Evolutionary conservation across 2,797 vertebrate species (phyloP).

Genomic region (Salarias fasciatus): DNA sequence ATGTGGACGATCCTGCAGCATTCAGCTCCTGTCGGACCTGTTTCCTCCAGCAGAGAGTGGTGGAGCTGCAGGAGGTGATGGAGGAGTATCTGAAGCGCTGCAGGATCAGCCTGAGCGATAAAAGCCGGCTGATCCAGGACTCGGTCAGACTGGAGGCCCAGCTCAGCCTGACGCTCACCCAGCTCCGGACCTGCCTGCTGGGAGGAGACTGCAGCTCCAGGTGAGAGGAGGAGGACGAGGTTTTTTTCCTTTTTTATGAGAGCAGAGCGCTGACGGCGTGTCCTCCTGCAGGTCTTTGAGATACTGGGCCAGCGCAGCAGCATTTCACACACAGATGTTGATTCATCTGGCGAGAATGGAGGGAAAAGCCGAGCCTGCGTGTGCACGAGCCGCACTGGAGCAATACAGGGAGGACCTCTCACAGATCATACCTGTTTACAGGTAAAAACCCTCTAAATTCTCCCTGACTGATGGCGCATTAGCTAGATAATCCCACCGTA

Average conservation of each 20-base stretch:
- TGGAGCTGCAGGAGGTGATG: conserved; percentile 76
- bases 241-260: no score
- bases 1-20: no score
- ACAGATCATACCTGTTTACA: conserved; percentile 71
- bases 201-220: conserved; percentile 70
- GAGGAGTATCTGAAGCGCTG: conserved; percentile 81
- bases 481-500: no score
- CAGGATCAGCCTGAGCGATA: conserved; percentile 69
- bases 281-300: conserved; percentile 63
- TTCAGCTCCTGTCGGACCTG: no score
- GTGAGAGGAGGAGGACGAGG: conserved; percentile 29
- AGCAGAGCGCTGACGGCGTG: neutral
- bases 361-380: conserved; percentile 49
- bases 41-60: conserved; percentile 51
- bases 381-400: conserved; percentile 65
- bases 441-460: no score
- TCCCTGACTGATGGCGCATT: no score
- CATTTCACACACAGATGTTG: conserved; percentile 78
- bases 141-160: conserved; percentile 70
- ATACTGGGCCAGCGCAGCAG: conserved; percentile 77
- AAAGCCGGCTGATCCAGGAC: conserved; percentile 66
- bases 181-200: conserved; percentile 74
- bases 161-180: conserved; percentile 76
- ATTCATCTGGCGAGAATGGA: conserved; percentile 70
- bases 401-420: conserved; percentile 74